phyloP scores from a whole-genome alignment of 2,113 vertebrate species.

The Eubucco bourcierii region DNA sequence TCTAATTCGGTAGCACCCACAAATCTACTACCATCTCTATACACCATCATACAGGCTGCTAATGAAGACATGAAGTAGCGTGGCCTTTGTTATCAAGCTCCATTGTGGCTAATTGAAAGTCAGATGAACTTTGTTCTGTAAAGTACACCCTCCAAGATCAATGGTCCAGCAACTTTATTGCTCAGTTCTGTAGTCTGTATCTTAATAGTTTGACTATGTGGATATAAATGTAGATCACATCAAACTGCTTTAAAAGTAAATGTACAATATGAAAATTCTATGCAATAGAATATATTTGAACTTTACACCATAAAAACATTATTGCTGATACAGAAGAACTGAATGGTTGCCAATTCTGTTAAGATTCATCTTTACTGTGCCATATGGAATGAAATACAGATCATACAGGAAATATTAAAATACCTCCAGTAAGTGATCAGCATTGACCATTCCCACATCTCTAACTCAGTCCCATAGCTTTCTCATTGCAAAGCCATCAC shows the following conservation, averaged over 20 bases:
- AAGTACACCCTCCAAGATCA: background rate
- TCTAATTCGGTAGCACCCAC: background rate
- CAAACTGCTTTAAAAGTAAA: background rate
- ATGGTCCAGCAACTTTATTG: background rate
- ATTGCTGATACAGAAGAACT: background rate
- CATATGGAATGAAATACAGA: background rate
- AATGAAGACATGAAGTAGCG: background rate
- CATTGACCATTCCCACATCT: background rate
- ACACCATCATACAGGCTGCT: background rate
- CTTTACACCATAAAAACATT: background rate
- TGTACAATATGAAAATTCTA: background rate
- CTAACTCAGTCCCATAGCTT: fast-evolving
- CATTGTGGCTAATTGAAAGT: background rate
- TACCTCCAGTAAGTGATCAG: background rate
- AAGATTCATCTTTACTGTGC: background rate
- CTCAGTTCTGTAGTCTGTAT: fast-evolving
- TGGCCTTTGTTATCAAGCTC: background rate
- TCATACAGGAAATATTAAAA: background rate
- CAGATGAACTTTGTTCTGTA: background rate
- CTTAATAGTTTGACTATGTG: background rate
- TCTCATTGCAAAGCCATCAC: background rate
- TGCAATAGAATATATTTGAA: background rate
- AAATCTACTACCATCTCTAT: background rate
- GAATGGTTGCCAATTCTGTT: background rate
- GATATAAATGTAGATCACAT: background rate